Base-by-base conservation (phyloP, 2,113 vertebrate genomes). In the Rafetus swinhoei region DNA sequence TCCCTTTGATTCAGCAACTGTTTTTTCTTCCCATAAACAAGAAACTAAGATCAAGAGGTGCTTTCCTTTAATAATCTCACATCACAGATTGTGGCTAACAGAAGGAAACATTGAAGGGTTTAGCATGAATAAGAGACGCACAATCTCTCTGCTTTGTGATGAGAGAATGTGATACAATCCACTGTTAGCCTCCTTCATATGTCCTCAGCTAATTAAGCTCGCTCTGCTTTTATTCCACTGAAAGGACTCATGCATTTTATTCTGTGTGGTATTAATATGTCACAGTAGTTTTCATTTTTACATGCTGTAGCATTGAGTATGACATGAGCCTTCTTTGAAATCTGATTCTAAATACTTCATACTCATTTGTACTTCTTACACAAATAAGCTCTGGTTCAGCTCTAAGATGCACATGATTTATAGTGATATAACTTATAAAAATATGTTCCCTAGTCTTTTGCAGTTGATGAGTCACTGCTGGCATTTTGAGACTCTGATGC, bases 1-100 rank as follows among this genome's bases (percentile, higher is more conserved):
- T 97, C 82, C 69, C 87, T 96, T 93, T 95, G 90, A 97, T 94
- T 57, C 89, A 90, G 52, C 52, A 69, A 79, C 55, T 94, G 60
- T 60, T 92, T 89, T 50, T 94, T 53, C 25, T 89, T 59, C 9
- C 12, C 3, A 15, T 91, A 94, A 86, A 95, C 59, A 50, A 91
- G 86, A 95, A 81, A 79, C n/a, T 79, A 82, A 86, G 90, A 96
- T 96, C 81, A 96, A 95, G 56, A 55, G 45, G 82, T 90, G 81
- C 87, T 32, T 45, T 88, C 56, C 56, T 95, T 95, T 81, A 89
- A 92, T 94, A 96, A 95, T 89, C 92, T 95, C 85, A 90, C 88
- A 95, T 94, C 93, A 93, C 86, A 97, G 95, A 79, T 76, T 80
- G n/a, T 86, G 77, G 52, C 57, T 95, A 85, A 92, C 39, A 88